A percentile compares a stretch with the other conserved stretches of the same genome.
These are phyloP conservation scores for Lacerta viridis DNA, from an alignment of 2,797 vertebrate genomes.

Conservation along the genomic window DNA sequence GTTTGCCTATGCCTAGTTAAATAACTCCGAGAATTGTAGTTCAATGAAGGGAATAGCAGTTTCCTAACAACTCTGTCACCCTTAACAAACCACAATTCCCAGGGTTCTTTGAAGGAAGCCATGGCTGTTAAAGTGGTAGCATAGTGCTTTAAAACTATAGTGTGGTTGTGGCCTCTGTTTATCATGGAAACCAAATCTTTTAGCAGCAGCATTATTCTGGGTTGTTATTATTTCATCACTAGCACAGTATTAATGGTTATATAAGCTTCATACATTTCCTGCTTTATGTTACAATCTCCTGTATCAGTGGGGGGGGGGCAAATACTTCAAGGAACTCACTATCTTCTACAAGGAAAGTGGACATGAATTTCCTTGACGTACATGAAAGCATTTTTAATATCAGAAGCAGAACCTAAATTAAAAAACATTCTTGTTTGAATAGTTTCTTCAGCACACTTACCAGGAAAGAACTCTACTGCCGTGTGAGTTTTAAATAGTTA, in stretches of 20 bases:
- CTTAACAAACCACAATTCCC: too few relatives aligned
- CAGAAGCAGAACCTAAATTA: conserved; percentile 52
- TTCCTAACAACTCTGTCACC: too few relatives aligned
- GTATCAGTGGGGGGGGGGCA: neutral
- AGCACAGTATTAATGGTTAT: conserved; percentile 24
- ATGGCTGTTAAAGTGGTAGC: too few relatives aligned
- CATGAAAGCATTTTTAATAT: conserved; percentile 17
- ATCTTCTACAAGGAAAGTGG: neutral
- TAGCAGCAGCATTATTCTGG: neutral
- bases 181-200: neutral
- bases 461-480: conserved; percentile 44
- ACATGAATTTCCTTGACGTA: conserved; percentile 35
- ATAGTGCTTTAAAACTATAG: too few relatives aligned
- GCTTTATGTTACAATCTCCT: neutral
- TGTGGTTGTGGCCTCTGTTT: neutral
- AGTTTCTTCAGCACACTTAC: conserved; percentile 54
- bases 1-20: too few relatives aligned
- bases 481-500: conserved; percentile 51
- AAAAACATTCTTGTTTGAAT: conserved; percentile 49
- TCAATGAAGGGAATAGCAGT: too few relatives aligned
- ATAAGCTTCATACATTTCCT: neutral
- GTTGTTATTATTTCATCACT: conserved; percentile 4
- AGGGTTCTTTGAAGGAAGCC: too few relatives aligned
- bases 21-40: too few relatives aligned
- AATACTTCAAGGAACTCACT: neutral